Percentiles rank a stretch among this genome's conserved stretches.
phyloP scores from a whole-genome alignment of 1,140 invertebrate species.

The Camponotus vicinus region DNA sequence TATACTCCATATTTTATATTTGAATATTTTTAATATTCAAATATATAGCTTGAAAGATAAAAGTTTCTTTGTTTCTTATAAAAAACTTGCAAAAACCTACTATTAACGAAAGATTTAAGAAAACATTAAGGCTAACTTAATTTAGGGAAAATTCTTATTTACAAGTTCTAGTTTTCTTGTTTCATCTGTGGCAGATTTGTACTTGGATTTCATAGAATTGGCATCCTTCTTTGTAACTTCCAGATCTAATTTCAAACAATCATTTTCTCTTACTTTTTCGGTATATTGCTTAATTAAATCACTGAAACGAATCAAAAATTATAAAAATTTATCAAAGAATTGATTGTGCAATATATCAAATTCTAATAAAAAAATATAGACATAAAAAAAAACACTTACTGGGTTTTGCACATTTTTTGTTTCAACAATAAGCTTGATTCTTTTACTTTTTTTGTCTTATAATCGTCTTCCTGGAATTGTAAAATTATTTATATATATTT shows the following conservation, averaged over 20 bases:
- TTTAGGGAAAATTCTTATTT: conserved; percentile 49
- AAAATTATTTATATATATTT: conserved; percentile 11
- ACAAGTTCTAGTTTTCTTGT: conserved; percentile 73
- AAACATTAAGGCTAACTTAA: conserved; percentile 5
- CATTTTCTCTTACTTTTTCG: conserved; percentile 74
- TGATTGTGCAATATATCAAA: background rate
- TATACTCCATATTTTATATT: background rate
- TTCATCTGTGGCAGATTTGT: conserved; percentile 67
- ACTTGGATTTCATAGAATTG: conserved; percentile 61
- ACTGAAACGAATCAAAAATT: conserved; percentile 65
- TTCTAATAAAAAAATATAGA: background rate
- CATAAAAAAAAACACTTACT: conserved; percentile 72
- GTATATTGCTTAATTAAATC: conserved; percentile 75
- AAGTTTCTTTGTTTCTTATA: background rate
- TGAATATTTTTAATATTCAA: background rate
- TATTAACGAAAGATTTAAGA: conserved; percentile 14
- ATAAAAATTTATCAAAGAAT: background rate
- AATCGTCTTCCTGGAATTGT: conserved; percentile 61
- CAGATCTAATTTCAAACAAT: conserved; percentile 70
- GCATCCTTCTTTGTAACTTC: conserved; percentile 44
- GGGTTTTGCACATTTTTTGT: conserved; percentile 73
- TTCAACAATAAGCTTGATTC: conserved; percentile 73
- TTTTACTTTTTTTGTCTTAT: conserved; percentile 60
- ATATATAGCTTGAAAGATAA: conserved; percentile 20
- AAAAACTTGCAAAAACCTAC: background rate